Percentiles rank a stretch among this genome's conserved stretches.
phyloP scores from a whole-genome alignment of 2,797 vertebrate genomes.

The Brachyalestes nurse region DNA sequence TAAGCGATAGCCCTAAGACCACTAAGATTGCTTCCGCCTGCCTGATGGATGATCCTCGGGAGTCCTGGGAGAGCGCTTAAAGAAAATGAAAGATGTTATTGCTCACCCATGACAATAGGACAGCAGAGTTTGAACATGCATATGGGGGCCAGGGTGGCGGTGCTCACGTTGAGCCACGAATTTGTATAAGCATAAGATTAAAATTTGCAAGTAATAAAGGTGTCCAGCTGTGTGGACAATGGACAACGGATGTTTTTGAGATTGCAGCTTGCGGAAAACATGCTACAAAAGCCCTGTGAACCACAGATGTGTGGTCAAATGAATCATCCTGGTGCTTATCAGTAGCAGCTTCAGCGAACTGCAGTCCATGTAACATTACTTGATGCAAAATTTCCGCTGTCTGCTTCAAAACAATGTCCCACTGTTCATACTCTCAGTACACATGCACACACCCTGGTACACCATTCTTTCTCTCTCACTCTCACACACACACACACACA shows the following conservation, averaged over 20 bases:
- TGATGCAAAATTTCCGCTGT: conserved; percentile 38
- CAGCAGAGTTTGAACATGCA: conserved; percentile 53
- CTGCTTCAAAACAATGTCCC: conserved; percentile 54
- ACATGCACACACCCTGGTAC: conserved; percentile 14
- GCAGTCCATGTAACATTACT: conserved; percentile 50
- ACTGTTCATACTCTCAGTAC: conserved; percentile 46
- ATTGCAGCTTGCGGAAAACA: conserved; percentile 39
- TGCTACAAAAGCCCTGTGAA: conserved; percentile 40
- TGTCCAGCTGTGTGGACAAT: conserved; percentile 23
- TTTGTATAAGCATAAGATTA: conserved; percentile 51
- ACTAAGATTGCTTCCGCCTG: conserved; percentile 50
- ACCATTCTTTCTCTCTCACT: not conserved
- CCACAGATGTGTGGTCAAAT: conserved; percentile 52
- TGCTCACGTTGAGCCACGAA: conserved; percentile 39
- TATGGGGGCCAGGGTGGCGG: conserved; percentile 25
- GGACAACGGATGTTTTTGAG: conserved; percentile 31
- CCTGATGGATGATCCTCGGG: conserved; percentile 48
- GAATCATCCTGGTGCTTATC: conserved; percentile 54
- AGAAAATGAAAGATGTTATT: conserved; percentile 59
- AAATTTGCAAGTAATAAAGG: conserved; percentile 42
- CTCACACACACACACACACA: conserved; percentile 32
- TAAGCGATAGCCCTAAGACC: conserved; percentile 56
- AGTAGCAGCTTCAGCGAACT: conserved; percentile 44
- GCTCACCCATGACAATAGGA: conserved; percentile 55
- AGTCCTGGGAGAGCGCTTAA: conserved; percentile 53